A percentile compares a stretch with the other conserved stretches of the same genome.
Conservation (phyloP, 2,797 vertebrate species). For the Lycodopsis pacificus region DNA sequence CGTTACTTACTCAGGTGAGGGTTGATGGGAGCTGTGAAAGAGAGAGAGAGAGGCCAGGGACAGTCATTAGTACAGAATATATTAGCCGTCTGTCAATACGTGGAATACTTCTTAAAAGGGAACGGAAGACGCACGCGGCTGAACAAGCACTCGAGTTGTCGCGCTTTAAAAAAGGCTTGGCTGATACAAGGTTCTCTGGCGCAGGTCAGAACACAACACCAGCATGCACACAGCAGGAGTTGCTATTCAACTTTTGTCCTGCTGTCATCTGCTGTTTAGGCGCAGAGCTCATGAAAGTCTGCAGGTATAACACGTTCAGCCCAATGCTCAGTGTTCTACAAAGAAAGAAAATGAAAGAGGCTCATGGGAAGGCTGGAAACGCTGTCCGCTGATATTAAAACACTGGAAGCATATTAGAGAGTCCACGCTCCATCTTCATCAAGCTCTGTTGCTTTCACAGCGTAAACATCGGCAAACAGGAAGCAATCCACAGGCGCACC, state of each 20-base stretch:
- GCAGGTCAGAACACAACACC: background rate
- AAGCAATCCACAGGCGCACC: background rate
- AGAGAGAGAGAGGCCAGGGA: slow-evolving; percentile 57
- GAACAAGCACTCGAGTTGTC: slow-evolving; percentile 24
- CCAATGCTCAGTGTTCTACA: slow-evolving; percentile 22
- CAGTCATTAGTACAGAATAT: slow-evolving; percentile 58
- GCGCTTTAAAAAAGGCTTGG: background rate
- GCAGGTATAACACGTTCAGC: slow-evolving; percentile 24
- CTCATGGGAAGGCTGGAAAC: slow-evolving; percentile 35
- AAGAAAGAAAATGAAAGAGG: slow-evolving; percentile 42
- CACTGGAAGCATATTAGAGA: slow-evolving; percentile 36
- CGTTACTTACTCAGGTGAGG: slow-evolving; percentile 97
- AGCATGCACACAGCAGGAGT: background rate
- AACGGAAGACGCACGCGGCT: background rate
- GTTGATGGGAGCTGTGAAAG: slow-evolving; percentile 94
- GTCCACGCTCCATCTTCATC: slow-evolving; percentile 4
- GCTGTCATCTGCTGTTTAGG: slow-evolving; percentile 30
- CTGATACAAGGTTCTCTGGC: background rate
- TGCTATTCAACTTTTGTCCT: slow-evolving; percentile 28
- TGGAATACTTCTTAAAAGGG: slow-evolving; percentile 30
- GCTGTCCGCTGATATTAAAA: slow-evolving; percentile 51
- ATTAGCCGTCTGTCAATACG: slow-evolving; percentile 38
- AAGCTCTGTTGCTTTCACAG: slow-evolving; percentile 14
- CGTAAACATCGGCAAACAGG: slow-evolving; percentile 9
- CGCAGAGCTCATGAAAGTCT: slow-evolving; percentile 47